Evolutionary conservation across 1,140 invertebrate genomes (phyloP).

Genomic region (Drosophila watanabei): DNA sequence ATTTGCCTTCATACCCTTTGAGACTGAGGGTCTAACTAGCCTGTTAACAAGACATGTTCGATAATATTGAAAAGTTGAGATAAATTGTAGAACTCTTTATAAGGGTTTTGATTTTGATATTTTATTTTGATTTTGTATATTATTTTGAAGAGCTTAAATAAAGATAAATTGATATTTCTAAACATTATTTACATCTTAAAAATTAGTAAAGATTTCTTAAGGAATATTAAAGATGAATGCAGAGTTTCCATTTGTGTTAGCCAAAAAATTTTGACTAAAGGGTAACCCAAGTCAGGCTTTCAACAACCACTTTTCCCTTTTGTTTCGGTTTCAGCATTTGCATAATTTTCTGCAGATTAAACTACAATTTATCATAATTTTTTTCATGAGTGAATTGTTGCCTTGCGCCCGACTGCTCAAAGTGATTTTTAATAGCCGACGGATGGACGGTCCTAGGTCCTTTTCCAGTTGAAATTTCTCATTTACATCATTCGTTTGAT

Average conservation of each 20-base stretch:
- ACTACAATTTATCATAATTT: slow-evolving; percentile 83
- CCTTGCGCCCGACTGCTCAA: slow-evolving; percentile 70
- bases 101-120: too few relatives aligned
- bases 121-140: too few relatives aligned
- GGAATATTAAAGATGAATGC: background rate
- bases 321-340: slow-evolving; percentile 64
- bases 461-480: slow-evolving; percentile 59
- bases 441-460: slow-evolving; percentile 27
- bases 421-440: slow-evolving; percentile 79
- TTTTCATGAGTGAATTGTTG: slow-evolving; percentile 54
- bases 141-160: too few relatives aligned
- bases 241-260: background rate
- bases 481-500: slow-evolving; percentile 49
- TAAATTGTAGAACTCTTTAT: too few relatives aligned
- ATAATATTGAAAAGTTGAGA: too few relatives aligned
- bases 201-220: background rate
- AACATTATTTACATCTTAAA: background rate
- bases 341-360: slow-evolving; percentile 81
- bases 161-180: too few relatives aligned
- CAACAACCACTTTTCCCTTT: background rate
- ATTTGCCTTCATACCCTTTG: slow-evolving; percentile 24
- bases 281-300: slow-evolving; percentile 13
- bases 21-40: background rate
- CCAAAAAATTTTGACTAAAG: slow-evolving; percentile 1
- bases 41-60: background rate